Conservation (phyloP, 2,113 vertebrate genomes). For the Phalacrocorax carbo region DNA sequence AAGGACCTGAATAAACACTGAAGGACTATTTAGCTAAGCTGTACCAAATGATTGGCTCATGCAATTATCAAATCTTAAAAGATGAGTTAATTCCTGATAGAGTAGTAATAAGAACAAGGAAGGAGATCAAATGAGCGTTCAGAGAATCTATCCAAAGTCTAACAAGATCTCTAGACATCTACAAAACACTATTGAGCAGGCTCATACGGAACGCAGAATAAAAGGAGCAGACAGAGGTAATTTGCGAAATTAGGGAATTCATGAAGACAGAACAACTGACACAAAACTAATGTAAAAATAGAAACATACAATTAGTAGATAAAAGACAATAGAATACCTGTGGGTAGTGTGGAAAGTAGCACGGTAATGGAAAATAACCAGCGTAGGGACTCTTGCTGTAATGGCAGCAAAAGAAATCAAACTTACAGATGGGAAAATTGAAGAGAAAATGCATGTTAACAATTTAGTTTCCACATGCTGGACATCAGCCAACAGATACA, state of each 20-base stretch:
- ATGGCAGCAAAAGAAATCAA: background rate
- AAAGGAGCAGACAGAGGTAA: background rate
- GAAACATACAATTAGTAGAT: background rate
- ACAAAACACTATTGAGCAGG: background rate
- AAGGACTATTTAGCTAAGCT: background rate
- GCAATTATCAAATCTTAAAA: background rate
- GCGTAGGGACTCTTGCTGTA: background rate
- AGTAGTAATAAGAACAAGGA: background rate
- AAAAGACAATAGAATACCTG: background rate
- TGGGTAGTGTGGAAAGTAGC: background rate
- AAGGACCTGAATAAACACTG: background rate
- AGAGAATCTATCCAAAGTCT: background rate
- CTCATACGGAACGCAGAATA: background rate
- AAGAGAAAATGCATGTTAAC: background rate
- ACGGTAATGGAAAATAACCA: background rate
- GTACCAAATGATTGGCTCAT: background rate
- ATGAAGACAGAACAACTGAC: background rate
- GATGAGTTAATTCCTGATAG: background rate
- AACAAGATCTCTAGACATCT: background rate
- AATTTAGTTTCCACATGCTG: background rate
- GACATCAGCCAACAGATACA: background rate
- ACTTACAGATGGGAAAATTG: background rate
- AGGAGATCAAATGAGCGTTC: background rate
- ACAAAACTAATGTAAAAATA: background rate
- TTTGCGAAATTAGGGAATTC: background rate